Conservation (phyloP, 2,888 invertebrate species). For the Hanleya hanleyi region DNA sequence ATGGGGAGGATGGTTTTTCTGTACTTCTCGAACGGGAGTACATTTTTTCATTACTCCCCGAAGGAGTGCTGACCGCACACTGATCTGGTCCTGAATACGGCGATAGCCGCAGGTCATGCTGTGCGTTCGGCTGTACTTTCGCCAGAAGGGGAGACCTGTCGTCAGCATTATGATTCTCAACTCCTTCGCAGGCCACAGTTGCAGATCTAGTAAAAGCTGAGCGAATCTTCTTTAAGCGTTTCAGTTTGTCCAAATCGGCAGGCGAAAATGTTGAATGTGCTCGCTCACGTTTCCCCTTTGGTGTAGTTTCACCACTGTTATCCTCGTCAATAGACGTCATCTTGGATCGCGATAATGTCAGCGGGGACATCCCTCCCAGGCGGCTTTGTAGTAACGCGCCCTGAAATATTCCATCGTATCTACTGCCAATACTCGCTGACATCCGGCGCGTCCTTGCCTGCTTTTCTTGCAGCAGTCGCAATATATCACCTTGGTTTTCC, state of each 20-base stretch:
- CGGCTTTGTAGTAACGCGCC: not conserved
- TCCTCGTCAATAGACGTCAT: not conserved
- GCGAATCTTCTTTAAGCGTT: not conserved
- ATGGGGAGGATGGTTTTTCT: not conserved
- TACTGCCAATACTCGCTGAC: conserved; percentile 19
- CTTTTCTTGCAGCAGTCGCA: conserved; percentile 47
- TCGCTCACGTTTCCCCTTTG: not conserved
- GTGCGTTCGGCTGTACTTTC: not conserved
- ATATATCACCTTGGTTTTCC: conserved; percentile 44
- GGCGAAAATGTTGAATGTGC: not conserved
- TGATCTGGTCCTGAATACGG: not conserved
- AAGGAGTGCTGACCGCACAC: no score
- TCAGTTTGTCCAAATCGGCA: not conserved
- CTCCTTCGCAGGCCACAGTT: not conserved
- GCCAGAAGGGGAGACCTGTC: not conserved
- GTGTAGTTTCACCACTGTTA: no score
- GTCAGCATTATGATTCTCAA: not conserved
- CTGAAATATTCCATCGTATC: not conserved
- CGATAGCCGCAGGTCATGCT: not conserved
- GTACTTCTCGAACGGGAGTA: no score
- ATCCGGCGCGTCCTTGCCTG: conserved; percentile 44
- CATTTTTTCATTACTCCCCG: no score
- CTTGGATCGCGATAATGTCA: no score
- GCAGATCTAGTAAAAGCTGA: not conserved
- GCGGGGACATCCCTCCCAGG: no score